Evolutionary conservation across 2,888 invertebrate species (phyloP).

Genomic region (Criorhina ranunculi): DNA sequence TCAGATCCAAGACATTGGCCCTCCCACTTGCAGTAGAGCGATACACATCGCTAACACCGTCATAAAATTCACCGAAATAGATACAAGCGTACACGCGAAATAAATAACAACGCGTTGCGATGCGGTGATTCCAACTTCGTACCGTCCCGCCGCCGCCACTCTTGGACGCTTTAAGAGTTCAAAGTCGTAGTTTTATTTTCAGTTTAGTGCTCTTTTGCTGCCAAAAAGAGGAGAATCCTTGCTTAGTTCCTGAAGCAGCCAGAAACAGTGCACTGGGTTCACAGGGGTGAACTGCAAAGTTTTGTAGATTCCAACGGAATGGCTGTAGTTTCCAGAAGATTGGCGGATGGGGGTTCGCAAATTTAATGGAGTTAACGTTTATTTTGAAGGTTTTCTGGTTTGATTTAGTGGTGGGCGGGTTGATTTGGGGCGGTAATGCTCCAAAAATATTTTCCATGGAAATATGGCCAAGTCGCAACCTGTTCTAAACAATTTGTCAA

Average conservation of each 20-base stretch:
- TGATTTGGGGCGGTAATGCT: not conserved
- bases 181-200: slow-evolving; percentile 53
- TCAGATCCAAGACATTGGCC: slow-evolving; percentile 41
- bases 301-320: slow-evolving; percentile 3
- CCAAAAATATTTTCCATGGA: slow-evolving; percentile 1
- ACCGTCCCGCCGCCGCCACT: slow-evolving; percentile 16
- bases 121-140: too few relatives aligned
- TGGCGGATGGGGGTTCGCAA: not conserved
- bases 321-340: slow-evolving; percentile 1
- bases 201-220: slow-evolving; percentile 43
- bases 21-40: slow-evolving; percentile 44
- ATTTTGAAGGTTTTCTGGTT: slow-evolving; percentile 33
- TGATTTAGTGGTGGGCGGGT: slow-evolving; percentile 21
- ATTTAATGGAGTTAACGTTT: slow-evolving; percentile 44
- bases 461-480: slow-evolving; percentile 3
- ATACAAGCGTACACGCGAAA: slow-evolving; percentile 54
- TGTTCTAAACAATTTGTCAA: slow-evolving; percentile 53
- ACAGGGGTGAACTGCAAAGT: slow-evolving; percentile 33
- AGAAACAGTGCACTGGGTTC: slow-evolving; percentile 40
- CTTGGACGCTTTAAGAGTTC: slow-evolving; percentile 54
- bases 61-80: slow-evolving; percentile 60
- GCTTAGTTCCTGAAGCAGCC: slow-evolving; percentile 46
- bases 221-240: slow-evolving; percentile 33
- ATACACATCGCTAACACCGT: slow-evolving; percentile 39
- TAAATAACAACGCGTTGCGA: slow-evolving; percentile 69